Percentiles rank a stretch among this genome's conserved stretches.
These are phyloP conservation scores for Doryteuthis pealeii DNA, from an alignment of 1,140 invertebrate genomes.

Conservation along the genomic window DNA sequence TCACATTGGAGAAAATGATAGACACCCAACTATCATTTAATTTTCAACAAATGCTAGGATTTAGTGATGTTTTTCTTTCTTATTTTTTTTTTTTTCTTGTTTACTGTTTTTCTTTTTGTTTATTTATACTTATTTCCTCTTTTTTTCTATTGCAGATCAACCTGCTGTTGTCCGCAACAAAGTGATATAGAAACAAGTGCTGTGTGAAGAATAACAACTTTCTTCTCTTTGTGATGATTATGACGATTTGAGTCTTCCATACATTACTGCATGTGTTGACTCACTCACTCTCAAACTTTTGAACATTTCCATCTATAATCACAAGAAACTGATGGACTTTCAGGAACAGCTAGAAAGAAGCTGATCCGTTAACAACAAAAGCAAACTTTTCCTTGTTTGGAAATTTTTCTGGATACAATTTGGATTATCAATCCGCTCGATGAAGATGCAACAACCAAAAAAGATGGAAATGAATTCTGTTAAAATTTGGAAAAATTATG, in stretches of 20 bases:
- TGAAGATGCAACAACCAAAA: too few species aligned
- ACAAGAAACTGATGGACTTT: too few species aligned
- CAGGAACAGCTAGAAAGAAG: too few species aligned
- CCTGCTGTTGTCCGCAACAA: not conserved
- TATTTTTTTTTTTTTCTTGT: too few species aligned
- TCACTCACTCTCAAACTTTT: not conserved
- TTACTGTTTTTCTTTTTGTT: too few species aligned
- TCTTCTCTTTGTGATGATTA: not conserved
- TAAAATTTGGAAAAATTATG: too few species aligned
- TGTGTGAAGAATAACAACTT: not conserved
- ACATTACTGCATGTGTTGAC: not conserved
- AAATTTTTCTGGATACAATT: too few species aligned
- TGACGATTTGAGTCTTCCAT: not conserved
- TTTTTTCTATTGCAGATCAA: constrained; percentile 15
- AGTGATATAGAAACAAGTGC: not conserved
- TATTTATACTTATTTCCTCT: constrained; percentile 1
- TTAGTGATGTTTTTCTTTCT: not conserved
- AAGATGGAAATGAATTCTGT: too few species aligned
- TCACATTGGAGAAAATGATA: not conserved
- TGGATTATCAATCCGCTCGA: too few species aligned
- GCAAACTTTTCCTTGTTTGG: too few species aligned
- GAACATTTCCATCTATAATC: not conserved
- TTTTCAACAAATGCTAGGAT: too few species aligned
- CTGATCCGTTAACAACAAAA: too few species aligned
- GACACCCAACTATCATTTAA: not conserved